phyloP scores from a whole-genome alignment of 2,888 invertebrate genomes.

The Calameuta filiformis region DNA sequence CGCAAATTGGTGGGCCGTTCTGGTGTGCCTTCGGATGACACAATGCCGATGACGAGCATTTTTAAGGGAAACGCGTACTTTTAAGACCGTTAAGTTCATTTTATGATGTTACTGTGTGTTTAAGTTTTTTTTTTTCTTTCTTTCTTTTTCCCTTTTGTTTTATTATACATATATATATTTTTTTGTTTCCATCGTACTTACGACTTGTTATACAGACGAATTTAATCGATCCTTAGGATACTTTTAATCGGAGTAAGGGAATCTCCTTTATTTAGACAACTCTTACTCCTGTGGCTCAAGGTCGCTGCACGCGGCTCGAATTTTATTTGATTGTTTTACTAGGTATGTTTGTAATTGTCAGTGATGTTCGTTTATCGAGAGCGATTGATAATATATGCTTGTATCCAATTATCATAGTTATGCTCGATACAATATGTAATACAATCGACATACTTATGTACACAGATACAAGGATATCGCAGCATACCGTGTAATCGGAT shows the following conservation, averaged over 20 bases:
- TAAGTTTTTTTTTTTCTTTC: neutral
- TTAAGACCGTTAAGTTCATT: neutral
- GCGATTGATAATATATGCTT: neutral
- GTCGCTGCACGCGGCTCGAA: neutral
- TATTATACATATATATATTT: neutral
- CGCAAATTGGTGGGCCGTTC: slow-evolving; percentile 26
- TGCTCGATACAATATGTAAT: neutral
- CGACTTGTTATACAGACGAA: neutral
- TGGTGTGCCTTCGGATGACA: slow-evolving; percentile 43
- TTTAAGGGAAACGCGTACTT: neutral
- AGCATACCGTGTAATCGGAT: neutral
- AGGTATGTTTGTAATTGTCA: neutral
- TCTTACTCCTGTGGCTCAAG: neutral
- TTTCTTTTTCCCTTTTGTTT: neutral
- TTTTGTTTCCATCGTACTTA: neutral
- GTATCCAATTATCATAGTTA: neutral
- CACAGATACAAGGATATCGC: neutral
- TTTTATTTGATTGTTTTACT: neutral
- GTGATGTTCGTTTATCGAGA: neutral
- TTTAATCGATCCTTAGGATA: neutral
- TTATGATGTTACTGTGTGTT: neutral
- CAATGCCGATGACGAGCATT: slow-evolving; percentile 33
- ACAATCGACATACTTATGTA: neutral
- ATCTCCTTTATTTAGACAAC: neutral
- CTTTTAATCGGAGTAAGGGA: neutral